Percentiles rank a stretch among this genome's conserved stretches.
Conservation (phyloP, 1,140 invertebrate species). For the Carposina sasakii region DNA sequence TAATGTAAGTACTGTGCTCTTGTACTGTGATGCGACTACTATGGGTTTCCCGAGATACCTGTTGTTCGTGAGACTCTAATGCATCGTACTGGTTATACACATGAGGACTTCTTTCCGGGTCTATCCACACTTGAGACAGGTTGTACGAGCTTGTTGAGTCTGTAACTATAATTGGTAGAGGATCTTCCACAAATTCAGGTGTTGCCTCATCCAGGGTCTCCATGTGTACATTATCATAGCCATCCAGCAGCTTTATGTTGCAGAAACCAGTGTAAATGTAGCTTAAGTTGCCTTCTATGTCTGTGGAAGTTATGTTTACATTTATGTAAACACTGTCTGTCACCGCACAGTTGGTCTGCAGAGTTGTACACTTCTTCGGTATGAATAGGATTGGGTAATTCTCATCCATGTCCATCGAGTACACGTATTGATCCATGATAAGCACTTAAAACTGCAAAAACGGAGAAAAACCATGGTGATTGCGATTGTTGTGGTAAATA, state of each 20-base stretch:
- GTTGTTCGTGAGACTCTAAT: slow-evolving; percentile 30
- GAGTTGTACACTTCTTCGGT: slow-evolving; percentile 43
- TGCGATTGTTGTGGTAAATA: slow-evolving; percentile 10
- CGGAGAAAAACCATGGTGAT: slow-evolving; percentile 21
- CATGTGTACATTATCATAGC: slow-evolving; percentile 29
- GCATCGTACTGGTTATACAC: slow-evolving; percentile 46
- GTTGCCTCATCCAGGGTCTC: slow-evolving; percentile 10
- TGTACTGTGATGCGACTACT: slow-evolving; percentile 42
- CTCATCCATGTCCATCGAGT: slow-evolving; percentile 20
- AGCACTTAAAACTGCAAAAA: slow-evolving; percentile 21
- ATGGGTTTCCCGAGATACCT: slow-evolving; percentile 28
- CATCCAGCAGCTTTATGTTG: slow-evolving; percentile 50
- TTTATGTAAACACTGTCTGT: slow-evolving; percentile 48
- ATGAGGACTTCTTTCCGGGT: slow-evolving; percentile 46
- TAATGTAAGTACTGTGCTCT: slow-evolving; percentile 52
- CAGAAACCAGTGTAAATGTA: slow-evolving; percentile 51
- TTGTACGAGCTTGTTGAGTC: slow-evolving; percentile 33
- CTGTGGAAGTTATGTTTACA: slow-evolving; percentile 43
- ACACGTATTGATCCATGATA: slow-evolving; percentile 36
- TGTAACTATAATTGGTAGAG: slow-evolving; percentile 20
- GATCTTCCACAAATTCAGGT: slow-evolving; percentile 17
- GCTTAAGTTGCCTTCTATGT: slow-evolving; percentile 43
- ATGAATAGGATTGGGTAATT: slow-evolving; percentile 44
- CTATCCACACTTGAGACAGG: slow-evolving; percentile 56
- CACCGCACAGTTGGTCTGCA: slow-evolving; percentile 41